Evolutionary conservation across 2,113 vertebrate genomes (phyloP), one percentile per base, ranked within the genome.

Genomic region (Cebidichthys violaceus): DNA sequence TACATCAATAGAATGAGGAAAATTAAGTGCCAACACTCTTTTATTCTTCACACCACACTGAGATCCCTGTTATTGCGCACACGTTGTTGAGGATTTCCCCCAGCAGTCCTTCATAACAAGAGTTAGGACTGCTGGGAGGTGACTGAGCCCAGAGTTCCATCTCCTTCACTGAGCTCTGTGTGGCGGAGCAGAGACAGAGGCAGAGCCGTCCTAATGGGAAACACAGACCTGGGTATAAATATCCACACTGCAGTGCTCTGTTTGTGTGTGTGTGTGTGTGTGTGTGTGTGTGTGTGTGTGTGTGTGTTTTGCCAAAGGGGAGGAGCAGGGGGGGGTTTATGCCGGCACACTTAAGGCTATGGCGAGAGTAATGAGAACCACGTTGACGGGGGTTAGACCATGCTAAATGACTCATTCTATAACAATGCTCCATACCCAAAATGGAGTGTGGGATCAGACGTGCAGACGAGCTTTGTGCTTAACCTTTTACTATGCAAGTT

Each of bases 151-250:
- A 54, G 64, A 55, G 69, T 14, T 84, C 70, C 41, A 18, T 73
- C 81, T 76, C 69, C 81, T 75, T 54, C 81, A 65, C 31, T 52
- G 77, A 86, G 50, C 60, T 45, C 69, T 61, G 43, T 73, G 74
- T 83, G 82, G 65, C 70, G 45, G 65, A 75, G 75, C 73, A 61
- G 65, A 78, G 69, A 69, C 70, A 68, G 52, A 86, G 74, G 67
- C 70, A 66, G 70, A 83, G 79, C 39, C 35, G 24, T 71, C 77
- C 76, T 92, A 89, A 92, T 90, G 89, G 59, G 72, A 92, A 94
- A 91, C 88, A 88, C 91, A 92, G 90, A 86, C 62, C 75, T 65
- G 70, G 84, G 79, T 88, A 84, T 85, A 92, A 94, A 92, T 90
- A 92, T 79, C 87, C 70, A 69, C 82, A 60, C 77, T 77, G 75